A percentile compares a stretch with the other conserved stretches of the same genome.
phyloP scores from a whole-genome alignment of 2,888 invertebrate genomes.

The Leptopilina drosophilae region DNA sequence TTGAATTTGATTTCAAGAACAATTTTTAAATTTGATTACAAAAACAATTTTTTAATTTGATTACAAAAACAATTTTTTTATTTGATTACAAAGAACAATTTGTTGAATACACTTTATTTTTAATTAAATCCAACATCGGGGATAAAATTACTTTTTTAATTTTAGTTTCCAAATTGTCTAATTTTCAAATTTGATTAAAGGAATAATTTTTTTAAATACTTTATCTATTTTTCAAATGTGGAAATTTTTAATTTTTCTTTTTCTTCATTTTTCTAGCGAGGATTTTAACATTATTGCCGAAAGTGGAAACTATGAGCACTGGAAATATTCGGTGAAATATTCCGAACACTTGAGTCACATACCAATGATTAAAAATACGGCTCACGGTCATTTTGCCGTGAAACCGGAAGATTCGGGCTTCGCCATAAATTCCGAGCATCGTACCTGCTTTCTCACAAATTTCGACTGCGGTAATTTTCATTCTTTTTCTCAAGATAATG shows the following conservation, averaged over 20 bases:
- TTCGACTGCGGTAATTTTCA: constrained; percentile 81
- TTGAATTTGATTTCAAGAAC: constrained; percentile 9
- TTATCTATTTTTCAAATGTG: no score
- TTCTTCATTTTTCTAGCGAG: constrained; percentile 75
- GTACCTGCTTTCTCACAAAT: constrained; percentile 81
- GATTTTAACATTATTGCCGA: constrained; percentile 82
- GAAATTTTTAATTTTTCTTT: neutral
- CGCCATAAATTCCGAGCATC: constrained; percentile 81
- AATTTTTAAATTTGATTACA: constrained; percentile 32
- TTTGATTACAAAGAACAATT: constrained; percentile 19
- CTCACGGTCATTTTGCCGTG: constrained; percentile 80
- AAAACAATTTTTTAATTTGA: constrained; percentile 20
- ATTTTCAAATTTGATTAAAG: no score
- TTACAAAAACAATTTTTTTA: constrained; percentile 33
- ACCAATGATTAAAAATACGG: constrained; percentile 81
- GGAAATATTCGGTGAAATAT: constrained; percentile 84
- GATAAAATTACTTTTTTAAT: no score
- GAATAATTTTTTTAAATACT: no score
- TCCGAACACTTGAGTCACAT: constrained; percentile 82
- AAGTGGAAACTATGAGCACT: constrained; percentile 83
- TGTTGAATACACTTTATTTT: neutral
- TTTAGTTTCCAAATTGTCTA: no score
- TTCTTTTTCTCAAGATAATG: neutral
- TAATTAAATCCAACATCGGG: no score
- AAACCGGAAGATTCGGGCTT: constrained; percentile 78